Evolutionary conservation across 2,888 invertebrate species (phyloP).

Genomic region (Pasiphila rectangulata): DNA sequence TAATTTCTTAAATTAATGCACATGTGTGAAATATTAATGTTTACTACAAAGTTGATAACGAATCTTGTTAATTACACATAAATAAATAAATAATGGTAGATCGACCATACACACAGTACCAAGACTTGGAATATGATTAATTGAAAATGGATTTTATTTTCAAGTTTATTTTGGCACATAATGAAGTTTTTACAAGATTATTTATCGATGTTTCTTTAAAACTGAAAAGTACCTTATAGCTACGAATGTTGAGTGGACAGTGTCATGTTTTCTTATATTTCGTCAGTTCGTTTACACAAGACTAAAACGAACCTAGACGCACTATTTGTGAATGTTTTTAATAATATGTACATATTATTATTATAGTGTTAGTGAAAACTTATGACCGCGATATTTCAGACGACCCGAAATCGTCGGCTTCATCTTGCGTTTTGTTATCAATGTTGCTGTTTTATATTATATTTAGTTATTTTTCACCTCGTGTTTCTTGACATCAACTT

Average conservation of each 20-base stretch:
- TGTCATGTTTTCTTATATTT: conserved; percentile 45
- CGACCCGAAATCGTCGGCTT: too few relatives aligned
- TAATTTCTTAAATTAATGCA: conserved; percentile 41
- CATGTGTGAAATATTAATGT: conserved; percentile 37
- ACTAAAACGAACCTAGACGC: conserved; percentile 54
- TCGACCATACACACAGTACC: too few relatives aligned
- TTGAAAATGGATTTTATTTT: too few relatives aligned
- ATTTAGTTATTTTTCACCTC: neutral
- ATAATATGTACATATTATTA: conserved; percentile 42
- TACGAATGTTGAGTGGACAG: conserved; percentile 78
- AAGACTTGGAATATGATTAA: too few relatives aligned
- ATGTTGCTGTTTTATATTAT: neutral
- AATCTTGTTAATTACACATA: conserved; percentile 34
- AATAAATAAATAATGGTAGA: too few relatives aligned
- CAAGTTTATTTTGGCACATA: neutral
- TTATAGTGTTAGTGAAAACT: too few relatives aligned
- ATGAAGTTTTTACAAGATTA: conserved; percentile 42
- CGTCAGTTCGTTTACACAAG: conserved; percentile 49
- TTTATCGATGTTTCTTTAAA: conserved; percentile 37
- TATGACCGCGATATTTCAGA: too few relatives aligned
- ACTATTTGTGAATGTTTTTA: conserved; percentile 33
- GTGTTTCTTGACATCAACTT: neutral
- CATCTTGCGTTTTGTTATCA: neutral
- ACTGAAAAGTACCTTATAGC: conserved; percentile 46
- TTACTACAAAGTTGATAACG: conserved; percentile 35